phyloP scores from a whole-genome alignment of 2,797 vertebrate species.

The Spinibarbus caldwelli region DNA sequence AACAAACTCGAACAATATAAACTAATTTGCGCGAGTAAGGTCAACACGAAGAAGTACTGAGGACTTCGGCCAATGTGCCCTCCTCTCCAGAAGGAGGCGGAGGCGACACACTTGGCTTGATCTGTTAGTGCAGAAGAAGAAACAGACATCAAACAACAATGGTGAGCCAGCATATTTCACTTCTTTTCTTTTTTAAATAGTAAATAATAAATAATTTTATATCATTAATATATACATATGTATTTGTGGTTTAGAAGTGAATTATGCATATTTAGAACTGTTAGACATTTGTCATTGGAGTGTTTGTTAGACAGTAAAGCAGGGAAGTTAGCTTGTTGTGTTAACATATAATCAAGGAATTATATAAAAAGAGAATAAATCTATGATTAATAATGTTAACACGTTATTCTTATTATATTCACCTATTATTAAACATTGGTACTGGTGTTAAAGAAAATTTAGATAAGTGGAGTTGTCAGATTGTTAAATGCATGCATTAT shows the following conservation, averaged over 20 bases:
- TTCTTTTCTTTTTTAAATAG: background rate
- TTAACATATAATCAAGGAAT: background rate
- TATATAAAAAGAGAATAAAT: background rate
- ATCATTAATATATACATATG: background rate
- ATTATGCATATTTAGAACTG: background rate
- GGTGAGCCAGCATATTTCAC: slow-evolving; percentile 59
- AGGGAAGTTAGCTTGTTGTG: background rate
- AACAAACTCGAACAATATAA: background rate
- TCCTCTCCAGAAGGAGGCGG: slow-evolving; percentile 35
- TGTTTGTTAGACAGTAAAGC: background rate
- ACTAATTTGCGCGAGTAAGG: background rate
- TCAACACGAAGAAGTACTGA: background rate
- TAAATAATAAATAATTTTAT: background rate
- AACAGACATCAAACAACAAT: slow-evolving; percentile 43
- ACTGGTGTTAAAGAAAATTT: background rate
- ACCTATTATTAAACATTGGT: background rate
- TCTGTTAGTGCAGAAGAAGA: slow-evolving; percentile 35
- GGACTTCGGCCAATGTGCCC: background rate
- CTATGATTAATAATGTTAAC: background rate
- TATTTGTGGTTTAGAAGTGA: background rate
- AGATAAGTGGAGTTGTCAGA: background rate
- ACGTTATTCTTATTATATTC: background rate
- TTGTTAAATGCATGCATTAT: background rate
- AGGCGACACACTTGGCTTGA: background rate
- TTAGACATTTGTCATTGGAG: background rate